Percentiles rank a stretch among this genome's conserved stretches.
These are phyloP conservation scores for Torymus aiolomorphi DNA, from an alignment of 2,888 invertebrate species.

Conservation along the genomic window DNA sequence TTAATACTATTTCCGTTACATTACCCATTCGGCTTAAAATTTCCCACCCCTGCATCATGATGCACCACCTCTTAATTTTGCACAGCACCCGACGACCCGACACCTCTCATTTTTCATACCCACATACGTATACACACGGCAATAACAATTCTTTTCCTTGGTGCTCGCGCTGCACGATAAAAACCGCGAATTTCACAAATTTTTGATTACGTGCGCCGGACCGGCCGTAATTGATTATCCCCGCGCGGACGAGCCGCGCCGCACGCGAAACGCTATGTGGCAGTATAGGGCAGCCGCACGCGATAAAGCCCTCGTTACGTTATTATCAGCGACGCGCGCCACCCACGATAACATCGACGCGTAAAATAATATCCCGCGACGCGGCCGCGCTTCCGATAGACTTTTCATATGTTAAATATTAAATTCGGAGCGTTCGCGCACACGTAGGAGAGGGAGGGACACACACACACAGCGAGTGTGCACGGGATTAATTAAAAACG, in stretches of 20 bases:
- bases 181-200: slow-evolving; percentile 47
- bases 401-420: slow-evolving; percentile 30
- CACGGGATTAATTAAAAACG: slow-evolving; percentile 46
- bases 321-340: slow-evolving; percentile 37
- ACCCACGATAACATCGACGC: slow-evolving; percentile 35
- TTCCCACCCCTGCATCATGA: too few species aligned
- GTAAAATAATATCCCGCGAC: slow-evolving; percentile 35
- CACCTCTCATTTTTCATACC: too few species aligned
- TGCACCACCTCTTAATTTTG: too few species aligned
- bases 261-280: too few species aligned
- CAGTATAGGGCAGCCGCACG: not conserved
- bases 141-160: not conserved
- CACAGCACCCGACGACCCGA: too few species aligned
- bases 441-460: not conserved
- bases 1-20: too few species aligned
- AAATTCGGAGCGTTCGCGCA: slow-evolving; percentile 1
- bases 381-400: not conserved
- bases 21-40: too few species aligned
- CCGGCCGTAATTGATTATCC: slow-evolving; percentile 25
- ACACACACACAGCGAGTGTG: too few species aligned
- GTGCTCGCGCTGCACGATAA: not conserved
- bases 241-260: not conserved
- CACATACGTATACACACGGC: too few species aligned
- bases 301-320: slow-evolving; percentile 34
- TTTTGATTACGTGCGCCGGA: slow-evolving; percentile 1